Base-by-base conservation (phyloP, 92 coral and sea anemone species). In the Heteractis magnifica region DNA sequence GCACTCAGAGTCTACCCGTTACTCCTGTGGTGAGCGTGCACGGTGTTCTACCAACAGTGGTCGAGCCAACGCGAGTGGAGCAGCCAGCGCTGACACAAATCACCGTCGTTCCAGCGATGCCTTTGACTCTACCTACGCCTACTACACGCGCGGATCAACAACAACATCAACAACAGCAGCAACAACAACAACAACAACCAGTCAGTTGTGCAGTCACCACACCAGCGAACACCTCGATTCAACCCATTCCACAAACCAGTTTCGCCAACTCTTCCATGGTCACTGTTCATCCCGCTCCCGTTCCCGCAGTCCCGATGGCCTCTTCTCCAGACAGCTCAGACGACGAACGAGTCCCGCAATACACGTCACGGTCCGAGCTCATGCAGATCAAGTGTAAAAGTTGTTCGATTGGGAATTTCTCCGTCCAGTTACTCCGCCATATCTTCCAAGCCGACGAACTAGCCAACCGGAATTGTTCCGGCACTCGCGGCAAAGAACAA, bases 401-500 rank as follows among this genome's bases (percentile, higher is more conserved):
- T 52, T 94, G 98, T 51, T 94, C 98, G 52, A 92, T 94, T 58
- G 98, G 98, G n/a, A 94, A 94, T 76, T 94, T 94, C 79, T 91
- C 98, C 19, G 98, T 94, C 20, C 98, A 94, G 77, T 75, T 94
- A 19, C 76, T 94, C 56, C 79, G 98, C 83, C 93, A 92, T 48
- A 86, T 94, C 72, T 94, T 90, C 77, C 86, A 88, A 60, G 87
- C 79, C 11, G 60, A 23, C 44, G 98, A 94, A 74, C 85, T 94
- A 14, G 91, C 91, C 1, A 91, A 94, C 77, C 90, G 83, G 72
- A 94, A 94, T 81, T 94, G 98, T 65, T 91, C 98, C 2, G 98
- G 98, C 4, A 89, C 98, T 18, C 87, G 98, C 51, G 98, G 98
- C 15, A 94, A 94, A 70, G 95, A 91, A 71, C 91, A 94, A 15